Conservation (phyloP, 2,797 vertebrate genomes). For the Apodemus agrarius region DNA sequence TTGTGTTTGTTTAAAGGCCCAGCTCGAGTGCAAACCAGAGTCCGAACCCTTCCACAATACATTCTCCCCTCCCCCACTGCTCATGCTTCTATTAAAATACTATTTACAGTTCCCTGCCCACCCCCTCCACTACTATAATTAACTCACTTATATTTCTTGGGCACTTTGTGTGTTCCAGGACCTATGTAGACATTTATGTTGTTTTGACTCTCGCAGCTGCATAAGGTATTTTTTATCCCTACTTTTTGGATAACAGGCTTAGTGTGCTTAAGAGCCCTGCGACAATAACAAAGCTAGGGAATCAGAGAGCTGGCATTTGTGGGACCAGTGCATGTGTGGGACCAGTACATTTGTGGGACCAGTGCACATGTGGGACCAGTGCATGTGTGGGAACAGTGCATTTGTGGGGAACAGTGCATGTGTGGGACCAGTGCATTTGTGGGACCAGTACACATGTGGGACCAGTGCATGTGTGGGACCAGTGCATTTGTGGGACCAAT, state of each 20-base stretch:
- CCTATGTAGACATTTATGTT: constrained; percentile 35
- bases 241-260: constrained; percentile 42
- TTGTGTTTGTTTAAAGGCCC: constrained; percentile 32
- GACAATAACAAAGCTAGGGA: not conserved
- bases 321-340: not conserved
- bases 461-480: too few relatives aligned
- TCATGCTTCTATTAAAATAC: not conserved
- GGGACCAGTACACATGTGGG: too few relatives aligned
- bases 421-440: too few relatives aligned
- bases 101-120: constrained; percentile 8
- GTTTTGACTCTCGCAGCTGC: constrained; percentile 15
- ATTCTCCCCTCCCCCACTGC: not conserved
- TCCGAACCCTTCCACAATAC: not conserved
- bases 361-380: too few relatives aligned
- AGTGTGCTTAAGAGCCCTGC: not conserved
- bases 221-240: not conserved
- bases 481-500: too few relatives aligned
- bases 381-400: too few relatives aligned
- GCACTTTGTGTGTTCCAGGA: not conserved
- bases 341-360: too few relatives aligned
- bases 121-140: not conserved
- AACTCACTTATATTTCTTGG: constrained; percentile 38
- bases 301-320: constrained; percentile 20
- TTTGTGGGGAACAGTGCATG: too few relatives aligned
- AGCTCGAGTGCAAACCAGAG: constrained; percentile 26